Conservation (phyloP, 2,888 invertebrate species). For the Tenthredo scrophulariae region DNA sequence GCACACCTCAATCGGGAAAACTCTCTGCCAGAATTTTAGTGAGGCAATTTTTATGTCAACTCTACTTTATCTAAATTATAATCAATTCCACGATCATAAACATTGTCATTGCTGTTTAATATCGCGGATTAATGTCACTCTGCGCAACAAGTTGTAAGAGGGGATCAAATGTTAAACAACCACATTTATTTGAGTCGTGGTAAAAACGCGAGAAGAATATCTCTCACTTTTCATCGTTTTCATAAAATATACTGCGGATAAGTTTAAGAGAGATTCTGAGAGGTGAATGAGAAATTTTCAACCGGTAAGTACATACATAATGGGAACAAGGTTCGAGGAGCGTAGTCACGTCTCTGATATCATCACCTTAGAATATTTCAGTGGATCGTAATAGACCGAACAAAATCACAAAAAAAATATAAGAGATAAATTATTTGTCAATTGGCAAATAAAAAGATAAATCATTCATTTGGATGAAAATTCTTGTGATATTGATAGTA, state of each 20-base stretch:
- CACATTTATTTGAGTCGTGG: neutral
- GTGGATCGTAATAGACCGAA: neutral
- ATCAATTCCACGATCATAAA: neutral
- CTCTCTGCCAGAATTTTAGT: neutral
- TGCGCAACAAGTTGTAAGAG: conserved; percentile 37
- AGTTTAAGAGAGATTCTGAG: neutral
- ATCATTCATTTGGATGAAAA: neutral
- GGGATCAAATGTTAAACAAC: conserved; percentile 26
- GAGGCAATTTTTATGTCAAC: neutral
- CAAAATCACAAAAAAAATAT: neutral
- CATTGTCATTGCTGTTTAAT: neutral
- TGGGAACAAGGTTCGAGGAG: neutral
- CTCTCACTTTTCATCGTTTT: conserved; percentile 18
- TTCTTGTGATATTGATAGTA: neutral
- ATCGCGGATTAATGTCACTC: neutral
- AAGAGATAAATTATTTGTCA: neutral
- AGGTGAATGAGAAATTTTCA: neutral
- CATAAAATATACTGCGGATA: neutral
- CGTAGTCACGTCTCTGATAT: neutral
- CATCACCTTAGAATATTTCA: neutral
- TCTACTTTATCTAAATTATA: neutral
- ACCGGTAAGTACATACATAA: neutral
- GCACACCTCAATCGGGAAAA: neutral
- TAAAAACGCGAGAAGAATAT: neutral
- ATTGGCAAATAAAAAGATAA: neutral